A percentile compares a stretch with the other conserved stretches of the same genome.
Conservation (phyloP, 2,888 invertebrate species). For the Encarsia formosa region DNA sequence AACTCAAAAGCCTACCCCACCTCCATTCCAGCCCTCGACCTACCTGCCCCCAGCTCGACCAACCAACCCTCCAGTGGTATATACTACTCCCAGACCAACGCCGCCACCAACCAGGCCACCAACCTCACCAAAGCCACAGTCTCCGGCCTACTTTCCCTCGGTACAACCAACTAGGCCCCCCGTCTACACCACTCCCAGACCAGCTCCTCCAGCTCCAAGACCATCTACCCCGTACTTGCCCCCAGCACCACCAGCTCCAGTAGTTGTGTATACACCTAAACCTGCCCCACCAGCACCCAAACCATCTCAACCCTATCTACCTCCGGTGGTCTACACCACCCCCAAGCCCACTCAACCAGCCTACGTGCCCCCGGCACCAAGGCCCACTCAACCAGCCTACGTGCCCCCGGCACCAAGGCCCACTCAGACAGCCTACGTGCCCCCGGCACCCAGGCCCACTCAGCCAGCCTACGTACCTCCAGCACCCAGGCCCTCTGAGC, state of each 20-base stretch:
- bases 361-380: conserved; percentile 6
- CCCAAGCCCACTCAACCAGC: not conserved
- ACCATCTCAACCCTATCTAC: conserved; percentile 15
- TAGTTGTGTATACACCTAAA: conserved; percentile 47
- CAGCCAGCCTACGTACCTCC: not conserved
- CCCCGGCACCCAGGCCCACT: conserved; percentile 1
- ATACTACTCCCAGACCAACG: conserved; percentile 22
- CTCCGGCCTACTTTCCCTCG: conserved; percentile 15
- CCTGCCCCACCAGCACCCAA: conserved; percentile 31
- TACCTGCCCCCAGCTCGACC: conserved; percentile 20
- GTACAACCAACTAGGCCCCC: conserved; percentile 1
- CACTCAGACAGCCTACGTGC: conserved; percentile 1
- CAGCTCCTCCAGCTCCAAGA: conserved; percentile 9
- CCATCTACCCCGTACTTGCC: conserved; percentile 3
- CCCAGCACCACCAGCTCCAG: conserved; percentile 43
- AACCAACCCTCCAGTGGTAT: conserved; percentile 22
- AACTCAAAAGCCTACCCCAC: conserved; percentile 17
- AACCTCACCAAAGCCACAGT: conserved; percentile 25
- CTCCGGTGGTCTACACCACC: not conserved
- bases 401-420: conserved; percentile 12
- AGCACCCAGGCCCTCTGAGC: conserved; percentile 3
- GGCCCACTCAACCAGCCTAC: conserved; percentile 6
- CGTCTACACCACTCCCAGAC: conserved; percentile 2
- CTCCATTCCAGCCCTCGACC: conserved; percentile 11
- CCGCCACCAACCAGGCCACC: conserved; percentile 14